Evolutionary conservation across 2,888 invertebrate genomes (phyloP), one percentile per base, ranked within the genome.

Genomic region (Mayetiola destructor): DNA sequence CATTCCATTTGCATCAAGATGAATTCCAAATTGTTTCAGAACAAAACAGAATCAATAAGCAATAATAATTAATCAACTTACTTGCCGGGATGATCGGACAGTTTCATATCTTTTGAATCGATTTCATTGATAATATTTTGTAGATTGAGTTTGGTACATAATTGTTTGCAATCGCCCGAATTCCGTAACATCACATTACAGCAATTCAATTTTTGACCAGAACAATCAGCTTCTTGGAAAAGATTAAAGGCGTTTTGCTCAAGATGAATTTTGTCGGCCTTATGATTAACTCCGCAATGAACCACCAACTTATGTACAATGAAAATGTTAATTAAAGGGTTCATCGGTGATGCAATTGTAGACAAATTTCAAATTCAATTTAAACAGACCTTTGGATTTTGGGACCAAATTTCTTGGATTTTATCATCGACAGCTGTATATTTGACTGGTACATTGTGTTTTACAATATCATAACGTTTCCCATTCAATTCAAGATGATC

Each of bases 391-490:
- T 73, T 67, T 20, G 87, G 87, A 42, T 80, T 72, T 57, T 76
- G 70, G 18, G 76, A 62, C 85, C 86, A 87, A 55, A 86, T 71
- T 55, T 74, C 64, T 8, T 80, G 78, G 9, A 87, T 69, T 53
- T 71, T 70, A 21, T 72, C 66, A 60, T 79, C 74, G 3, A 87
- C 84, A 55, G 76, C 70, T 3, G 76, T 72, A 66, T 89, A 89
- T 52, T 75, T 75, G 14, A 85, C 85, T 2, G 80, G 77, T 57
- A 85, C 71, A 67, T 80, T 72, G 62, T 75, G 67, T 58, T 75
- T 74, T 14, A 80, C 68, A 37, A 85, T 63, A 59, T 73, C 71
- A 53, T 77, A 70, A 16, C 70, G 64, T 42, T 69, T 68, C 6
- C 75, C 68, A 35, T 72, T 64, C 5, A 39, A 16, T 1, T 36